Conservation (phyloP, 64 coral and sea anemone species). For the Anthopleura sola region DNA sequence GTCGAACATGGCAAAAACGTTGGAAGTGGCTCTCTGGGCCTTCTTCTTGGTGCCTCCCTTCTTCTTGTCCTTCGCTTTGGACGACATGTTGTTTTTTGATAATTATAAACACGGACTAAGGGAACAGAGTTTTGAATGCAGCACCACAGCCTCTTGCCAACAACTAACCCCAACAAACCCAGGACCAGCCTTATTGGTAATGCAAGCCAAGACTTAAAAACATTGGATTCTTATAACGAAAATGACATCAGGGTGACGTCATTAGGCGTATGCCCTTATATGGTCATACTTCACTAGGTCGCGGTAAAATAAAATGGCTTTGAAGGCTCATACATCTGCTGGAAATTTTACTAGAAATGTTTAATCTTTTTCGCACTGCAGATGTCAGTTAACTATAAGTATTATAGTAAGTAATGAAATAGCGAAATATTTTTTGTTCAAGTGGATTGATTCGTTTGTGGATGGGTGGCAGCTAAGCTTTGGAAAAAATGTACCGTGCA, state of each 20-base stretch:
- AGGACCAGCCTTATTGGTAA: background rate
- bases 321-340: background rate
- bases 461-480: background rate
- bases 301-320: background rate
- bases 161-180: background rate
- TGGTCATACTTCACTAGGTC: background rate
- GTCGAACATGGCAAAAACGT: constrained; percentile 69
- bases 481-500: background rate
- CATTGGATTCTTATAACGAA: background rate
- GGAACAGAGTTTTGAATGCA: background rate
- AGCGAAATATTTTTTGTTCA: background rate
- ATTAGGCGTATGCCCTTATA: background rate
- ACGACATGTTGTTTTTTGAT: constrained; percentile 19
- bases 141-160: background rate
- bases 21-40: constrained; percentile 58
- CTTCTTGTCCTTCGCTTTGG: constrained; percentile 39
- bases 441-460: background rate
- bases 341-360: background rate
- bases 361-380: background rate
- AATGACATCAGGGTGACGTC: background rate
- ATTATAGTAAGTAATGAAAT: background rate
- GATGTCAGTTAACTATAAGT: background rate
- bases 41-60: constrained; percentile 56
- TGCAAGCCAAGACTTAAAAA: background rate
- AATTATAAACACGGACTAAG: background rate